Percentiles rank a stretch among this genome's conserved stretches.
phyloP scores from a whole-genome alignment of 2,797 vertebrate species.

The Sebastes vulpes region DNA sequence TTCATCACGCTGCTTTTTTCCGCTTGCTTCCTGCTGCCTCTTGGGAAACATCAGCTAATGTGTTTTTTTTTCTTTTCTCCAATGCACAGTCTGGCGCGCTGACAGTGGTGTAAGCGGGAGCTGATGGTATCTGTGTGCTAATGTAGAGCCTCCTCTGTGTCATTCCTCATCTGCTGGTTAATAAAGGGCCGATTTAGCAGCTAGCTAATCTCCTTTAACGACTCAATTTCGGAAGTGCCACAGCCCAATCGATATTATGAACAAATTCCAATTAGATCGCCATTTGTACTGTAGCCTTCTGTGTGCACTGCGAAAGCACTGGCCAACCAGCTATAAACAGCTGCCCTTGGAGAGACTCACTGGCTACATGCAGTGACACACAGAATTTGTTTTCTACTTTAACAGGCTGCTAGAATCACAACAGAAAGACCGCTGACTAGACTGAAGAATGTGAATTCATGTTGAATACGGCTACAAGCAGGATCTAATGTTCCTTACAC shows the following conservation, averaged over 20 bases:
- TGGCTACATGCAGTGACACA: not conserved
- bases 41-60: constrained; percentile 31
- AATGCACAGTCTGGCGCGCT: not conserved
- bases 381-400: not conserved
- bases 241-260: constrained; percentile 65
- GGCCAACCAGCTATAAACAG: not conserved
- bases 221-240: constrained; percentile 68
- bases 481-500: not conserved
- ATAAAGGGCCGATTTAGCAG: constrained; percentile 70
- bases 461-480: not conserved
- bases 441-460: not conserved
- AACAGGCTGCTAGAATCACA: not conserved
- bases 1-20: constrained; percentile 40
- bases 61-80: constrained; percentile 6
- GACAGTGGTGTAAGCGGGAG: constrained; percentile 2
- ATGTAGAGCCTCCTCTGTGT: constrained; percentile 14
- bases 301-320: not conserved
- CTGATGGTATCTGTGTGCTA: constrained; percentile 17
- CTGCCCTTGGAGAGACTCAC: not conserved
- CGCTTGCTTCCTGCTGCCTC: constrained; percentile 6
- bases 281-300: constrained; percentile 49
- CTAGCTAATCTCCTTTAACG: constrained; percentile 76
- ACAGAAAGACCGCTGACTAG: not conserved
- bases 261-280: constrained; percentile 70
- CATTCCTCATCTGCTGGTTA: constrained; percentile 68